Percentiles rank a stretch among this genome's conserved stretches.
Conservation (phyloP, 2,113 vertebrate species). For the Otus sunia region DNA sequence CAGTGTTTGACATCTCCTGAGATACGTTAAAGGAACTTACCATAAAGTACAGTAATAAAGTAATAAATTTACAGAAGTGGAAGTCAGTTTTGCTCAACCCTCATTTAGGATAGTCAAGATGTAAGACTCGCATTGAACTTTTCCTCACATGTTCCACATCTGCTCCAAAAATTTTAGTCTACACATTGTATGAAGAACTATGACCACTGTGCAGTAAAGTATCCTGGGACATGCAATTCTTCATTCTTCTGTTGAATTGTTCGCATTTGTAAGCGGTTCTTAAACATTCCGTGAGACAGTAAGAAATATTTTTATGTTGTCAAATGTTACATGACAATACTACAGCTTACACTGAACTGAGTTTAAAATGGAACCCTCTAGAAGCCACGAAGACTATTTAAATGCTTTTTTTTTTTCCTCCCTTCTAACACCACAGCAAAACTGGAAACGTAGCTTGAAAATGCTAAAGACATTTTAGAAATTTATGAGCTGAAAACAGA, state of each 20-base stretch:
- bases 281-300: neutral
- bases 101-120: neutral
- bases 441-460: neutral
- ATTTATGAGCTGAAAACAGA: neutral
- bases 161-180: neutral
- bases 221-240: neutral
- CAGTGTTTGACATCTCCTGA: neutral
- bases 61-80: neutral
- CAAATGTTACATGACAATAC: neutral
- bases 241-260: neutral
- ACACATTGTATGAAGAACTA: neutral
- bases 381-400: neutral
- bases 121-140: neutral
- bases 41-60: neutral
- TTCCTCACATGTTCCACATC: neutral
- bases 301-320: neutral
- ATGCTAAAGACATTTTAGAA: neutral
- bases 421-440: neutral
- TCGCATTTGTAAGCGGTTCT: neutral
- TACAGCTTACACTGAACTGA: neutral
- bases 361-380: neutral
- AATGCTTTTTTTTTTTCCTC: neutral
- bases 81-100: neutral
- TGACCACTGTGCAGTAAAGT: neutral
- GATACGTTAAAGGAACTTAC: neutral